Evolutionary conservation across 1,140 invertebrate species (phyloP).

Genomic region (Globodera ellingtonae): DNA sequence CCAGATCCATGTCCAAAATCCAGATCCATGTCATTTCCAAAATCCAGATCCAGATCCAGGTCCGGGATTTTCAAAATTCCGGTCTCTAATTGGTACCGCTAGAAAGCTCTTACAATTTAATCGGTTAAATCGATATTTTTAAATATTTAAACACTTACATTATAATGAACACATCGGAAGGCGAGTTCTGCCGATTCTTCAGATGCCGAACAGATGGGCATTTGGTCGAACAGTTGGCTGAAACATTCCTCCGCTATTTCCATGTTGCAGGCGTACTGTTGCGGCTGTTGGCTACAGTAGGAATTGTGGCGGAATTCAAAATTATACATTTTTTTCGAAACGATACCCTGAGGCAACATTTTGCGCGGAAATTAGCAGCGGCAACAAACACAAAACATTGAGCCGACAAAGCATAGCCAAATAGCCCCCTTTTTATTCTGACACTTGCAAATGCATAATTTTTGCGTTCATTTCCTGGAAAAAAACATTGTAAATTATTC

Average conservation of each 20-base stretch:
- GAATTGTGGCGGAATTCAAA: neutral
- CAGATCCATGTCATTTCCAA: too few relatives aligned
- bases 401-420: neutral
- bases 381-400: neutral
- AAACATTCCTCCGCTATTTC: slow-evolving; percentile 46
- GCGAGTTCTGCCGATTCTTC: slow-evolving; percentile 28
- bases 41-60: too few relatives aligned
- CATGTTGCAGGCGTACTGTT: slow-evolving; percentile 34
- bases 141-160: slow-evolving; percentile 36
- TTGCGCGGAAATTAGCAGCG: neutral
- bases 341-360: neutral
- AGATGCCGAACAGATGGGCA: slow-evolving; percentile 51
- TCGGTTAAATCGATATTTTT: neutral
- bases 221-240: slow-evolving; percentile 51
- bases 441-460: neutral
- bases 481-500: too few relatives aligned
- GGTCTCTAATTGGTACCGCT: too few relatives aligned
- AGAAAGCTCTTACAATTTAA: too few relatives aligned
- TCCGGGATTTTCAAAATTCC: too few relatives aligned
- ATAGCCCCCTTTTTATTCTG: too few relatives aligned
- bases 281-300: neutral
- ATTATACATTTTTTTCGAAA: neutral
- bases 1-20: too few relatives aligned
- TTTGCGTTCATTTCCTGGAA: too few relatives aligned
- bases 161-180: slow-evolving; percentile 53